Evolutionary conservation across 1,140 invertebrate species (phyloP), one percentile per base, ranked within the genome.

Genomic region (honey bee (Apis mellifera)): DNA sequence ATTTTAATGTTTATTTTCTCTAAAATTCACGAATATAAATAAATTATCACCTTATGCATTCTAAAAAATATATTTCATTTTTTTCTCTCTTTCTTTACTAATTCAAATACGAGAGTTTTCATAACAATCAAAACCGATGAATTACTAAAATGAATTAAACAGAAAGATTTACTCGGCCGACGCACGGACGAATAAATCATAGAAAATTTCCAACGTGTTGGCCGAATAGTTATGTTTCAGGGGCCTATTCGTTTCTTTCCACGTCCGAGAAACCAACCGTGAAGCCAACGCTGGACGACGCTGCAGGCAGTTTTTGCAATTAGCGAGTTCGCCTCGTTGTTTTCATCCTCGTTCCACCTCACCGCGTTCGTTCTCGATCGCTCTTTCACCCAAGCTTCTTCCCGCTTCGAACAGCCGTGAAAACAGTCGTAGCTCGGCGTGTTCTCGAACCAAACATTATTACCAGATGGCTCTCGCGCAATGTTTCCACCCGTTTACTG

Each of bases 231-330:
- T 62, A 74, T 55, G 19, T 83, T 83, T 52, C 26, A 73, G 42
- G 55, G 42, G 55, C 13, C 64, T 62, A n/a, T 13, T n/a, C 7
- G 17, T 80, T 54, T 74, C 79, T 76, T 82, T 73, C 42, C 60
- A 54, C 21, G 21, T 19, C 8, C 42, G 52, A 52, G 50, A 48
- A 71, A 70, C 42, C 59, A 48, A 54, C 48, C 48, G 12, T 5
- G 52, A 26, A 26, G 64, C 23, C 9, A 21, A 2, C 52, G n/a
- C 9, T 59, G 83, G 42, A 82, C 68, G 68, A 78, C 13, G 82
- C 84, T 82, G 21, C 70, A 77, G 86, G 86, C 83, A 83, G 86
- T 89, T 89, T 88, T 88, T 89, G 86, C 86, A 89, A 89, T 89
- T 89, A 89, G 84, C 78, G 74, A 83, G 78, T 74, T 85, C 73